These are phyloP conservation scores for Mandrillus leucophaeus DNA, from an alignment of 2,113 vertebrate genomes.

Conservation along the genomic window DNA sequence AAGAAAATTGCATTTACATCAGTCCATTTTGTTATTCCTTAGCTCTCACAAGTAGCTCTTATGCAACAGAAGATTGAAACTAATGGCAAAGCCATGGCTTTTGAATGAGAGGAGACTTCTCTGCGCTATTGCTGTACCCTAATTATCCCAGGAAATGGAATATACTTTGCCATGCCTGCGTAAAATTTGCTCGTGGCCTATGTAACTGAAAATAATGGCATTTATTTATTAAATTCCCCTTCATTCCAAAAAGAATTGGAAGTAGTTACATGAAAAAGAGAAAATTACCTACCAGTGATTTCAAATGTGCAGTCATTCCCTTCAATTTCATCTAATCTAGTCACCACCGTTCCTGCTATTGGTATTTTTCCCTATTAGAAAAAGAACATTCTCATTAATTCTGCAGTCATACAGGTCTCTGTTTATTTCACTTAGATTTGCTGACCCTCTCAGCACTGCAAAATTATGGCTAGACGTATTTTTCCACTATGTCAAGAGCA, in stretches of 20 bases:
- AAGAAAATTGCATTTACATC: constrained; percentile 35
- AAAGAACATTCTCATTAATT: constrained; percentile 61
- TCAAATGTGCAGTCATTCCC: constrained; percentile 91
- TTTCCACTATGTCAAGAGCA: not conserved
- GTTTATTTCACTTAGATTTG: constrained; percentile 28
- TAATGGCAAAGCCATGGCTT: constrained; percentile 55
- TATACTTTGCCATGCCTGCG: not conserved
- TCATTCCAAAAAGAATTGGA: constrained; percentile 56
- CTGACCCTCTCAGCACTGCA: constrained; percentile 11
- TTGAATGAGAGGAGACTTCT: not conserved
- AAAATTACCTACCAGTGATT: constrained; percentile 90
- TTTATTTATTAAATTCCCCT: constrained; percentile 64
- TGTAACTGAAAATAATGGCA: constrained; percentile 55
- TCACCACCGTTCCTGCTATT: constrained; percentile 90
- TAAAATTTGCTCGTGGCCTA: constrained; percentile 34
- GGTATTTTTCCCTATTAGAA: constrained; percentile 90
- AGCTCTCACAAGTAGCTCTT: constrained; percentile 30
- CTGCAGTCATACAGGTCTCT: not conserved
- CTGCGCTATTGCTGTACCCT: not conserved
- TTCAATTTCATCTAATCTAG: constrained; percentile 91
- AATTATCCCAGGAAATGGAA: constrained; percentile 48
- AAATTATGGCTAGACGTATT: not conserved
- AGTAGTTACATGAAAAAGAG: constrained; percentile 45
- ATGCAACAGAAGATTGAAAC: constrained; percentile 51
- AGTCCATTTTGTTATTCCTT: constrained; percentile 23